Evolutionary conservation across 2,797 vertebrate genomes (phyloP).

Genomic region (Cyclopterus lumpus): DNA sequence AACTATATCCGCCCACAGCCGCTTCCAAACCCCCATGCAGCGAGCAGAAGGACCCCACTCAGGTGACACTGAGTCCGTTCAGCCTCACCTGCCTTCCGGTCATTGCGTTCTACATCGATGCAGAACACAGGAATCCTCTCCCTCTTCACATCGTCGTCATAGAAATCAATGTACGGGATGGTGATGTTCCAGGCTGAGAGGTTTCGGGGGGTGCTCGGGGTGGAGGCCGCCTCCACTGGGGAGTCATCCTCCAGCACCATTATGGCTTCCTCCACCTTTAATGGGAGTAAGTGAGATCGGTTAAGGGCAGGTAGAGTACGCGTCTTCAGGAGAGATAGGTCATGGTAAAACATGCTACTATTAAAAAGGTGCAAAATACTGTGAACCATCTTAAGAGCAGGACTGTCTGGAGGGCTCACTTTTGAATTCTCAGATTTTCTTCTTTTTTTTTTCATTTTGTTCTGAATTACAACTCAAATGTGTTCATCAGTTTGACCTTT

Average conservation of each 20-base stretch:
- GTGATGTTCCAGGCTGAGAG: constrained; percentile 95
- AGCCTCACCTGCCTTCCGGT: constrained; percentile 89
- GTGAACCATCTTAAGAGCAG: not conserved
- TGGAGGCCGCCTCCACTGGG: constrained; percentile 89
- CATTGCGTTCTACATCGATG: constrained; percentile 96
- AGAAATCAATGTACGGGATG: constrained; percentile 96
- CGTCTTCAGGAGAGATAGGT: not conserved
- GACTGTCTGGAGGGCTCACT: not conserved
- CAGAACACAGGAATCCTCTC: constrained; percentile 97
- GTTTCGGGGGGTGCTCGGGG: constrained; percentile 94
- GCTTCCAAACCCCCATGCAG: not conserved
- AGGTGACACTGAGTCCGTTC: not conserved
- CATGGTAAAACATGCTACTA: not conserved
- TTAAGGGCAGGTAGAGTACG: not conserved
- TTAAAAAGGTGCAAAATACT: not conserved
- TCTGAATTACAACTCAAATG: not conserved
- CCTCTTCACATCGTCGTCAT: constrained; percentile 92
- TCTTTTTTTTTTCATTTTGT: not conserved
- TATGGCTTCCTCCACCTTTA: constrained; percentile 95
- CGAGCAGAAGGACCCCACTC: not conserved
- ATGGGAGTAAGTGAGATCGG: constrained; percentile 2
- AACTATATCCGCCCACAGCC: not conserved
- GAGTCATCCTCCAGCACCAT: constrained; percentile 97
- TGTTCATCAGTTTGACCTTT: not conserved
- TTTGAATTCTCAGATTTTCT: not conserved